Base-by-base conservation (phyloP, 2,113 vertebrate genomes). In the Tonatia bakeri region DNA sequence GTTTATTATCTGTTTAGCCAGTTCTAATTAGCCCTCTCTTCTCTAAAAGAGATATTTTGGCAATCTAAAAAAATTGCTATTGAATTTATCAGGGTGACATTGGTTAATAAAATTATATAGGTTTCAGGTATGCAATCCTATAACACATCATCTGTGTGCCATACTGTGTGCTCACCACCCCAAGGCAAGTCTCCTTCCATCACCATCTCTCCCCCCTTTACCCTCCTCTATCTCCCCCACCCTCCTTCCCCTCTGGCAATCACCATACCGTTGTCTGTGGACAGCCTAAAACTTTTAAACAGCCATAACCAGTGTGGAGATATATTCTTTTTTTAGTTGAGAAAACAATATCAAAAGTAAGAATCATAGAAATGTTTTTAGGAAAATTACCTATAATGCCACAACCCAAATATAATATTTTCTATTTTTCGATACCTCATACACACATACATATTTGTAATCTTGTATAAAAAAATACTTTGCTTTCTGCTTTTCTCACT, bases 401-500 rank as follows among this genome's bases (percentile, higher is more conserved):
- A 80, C 20, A 65, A 67, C 26, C 31, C 24, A 90, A 95, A 82
- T 36, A 87, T 16, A 90, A 61, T 26, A 40, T 33, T 88, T 67
- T 40, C 75, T 52, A 87, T n/a, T 93, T 38, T 61, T 90, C 76
- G 19, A 40, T 75, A 47, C 38, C 54, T 84, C 80, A 19, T 86
- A 38, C 15, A 84, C 24, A 83, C 36, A 86, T 31, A 54, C 33
- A 40, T 91, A 65, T 67, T 73, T 38, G 20, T 76, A 75, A 36
- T 81, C 56, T 86, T 59, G 5, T 69, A 31, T 33, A 28, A 54
- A 59, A 59, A 56, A 40, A 75, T 50, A 77, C 2, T 19, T 84
- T 89, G 40, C 24, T 73, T 73, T 92, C 72, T 89, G 26, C 40
- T 82, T 93, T 93, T 81, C 86, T 90, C 56, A 87, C 56, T 86